Base-by-base conservation (phyloP, 2,797 vertebrate genomes). In the Epinephelus coioides region DNA sequence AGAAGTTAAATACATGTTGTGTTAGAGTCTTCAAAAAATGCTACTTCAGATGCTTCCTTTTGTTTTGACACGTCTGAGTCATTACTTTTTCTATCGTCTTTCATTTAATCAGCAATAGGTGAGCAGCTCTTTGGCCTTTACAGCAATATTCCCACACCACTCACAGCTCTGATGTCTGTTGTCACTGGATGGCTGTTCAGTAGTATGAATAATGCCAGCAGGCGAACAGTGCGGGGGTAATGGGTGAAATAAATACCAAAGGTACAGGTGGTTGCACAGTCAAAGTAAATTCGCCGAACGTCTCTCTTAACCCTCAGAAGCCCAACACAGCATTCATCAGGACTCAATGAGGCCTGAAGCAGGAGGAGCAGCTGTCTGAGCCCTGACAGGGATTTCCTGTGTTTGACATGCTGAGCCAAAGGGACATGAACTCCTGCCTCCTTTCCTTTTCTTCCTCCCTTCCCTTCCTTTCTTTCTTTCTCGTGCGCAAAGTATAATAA, bases 271-370 rank as follows among this genome's bases (percentile, higher is more conserved):
- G 67, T 56, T 79, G 53, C 60, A 64, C 57, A 55, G 57, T 54
- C 30, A 47, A 44, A 78, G 53, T 61, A 61, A 73, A 88, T 79
- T 62, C 74, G 30, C 40, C n/a, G 47, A 50, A 76, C 18, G 19
- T 79, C 54, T 60, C 67, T 50, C 76, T 82, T 79, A 82, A 83
- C 73, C 74, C 66, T 76, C 53, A 34, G 66, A 84, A 75, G 50
- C 57, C 53, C 57, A 67, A 66, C 71, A 30, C 66, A 3, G 66
- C 73, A 67, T 67, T 76, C 56, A 82, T 85, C 79, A 64, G 72
- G 43, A 82, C 53, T 76, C 80, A 86, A 82, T 76, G 81, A 91
- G 75, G 82, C 86, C 81, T 86, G 83, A 84, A 78, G 85, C 83
- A 60, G 69, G 78, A 87, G 78, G 69, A 83, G 80, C 79, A 88